phyloP scores from a whole-genome alignment of 2,113 vertebrate genomes.

The Proteles cristata region DNA sequence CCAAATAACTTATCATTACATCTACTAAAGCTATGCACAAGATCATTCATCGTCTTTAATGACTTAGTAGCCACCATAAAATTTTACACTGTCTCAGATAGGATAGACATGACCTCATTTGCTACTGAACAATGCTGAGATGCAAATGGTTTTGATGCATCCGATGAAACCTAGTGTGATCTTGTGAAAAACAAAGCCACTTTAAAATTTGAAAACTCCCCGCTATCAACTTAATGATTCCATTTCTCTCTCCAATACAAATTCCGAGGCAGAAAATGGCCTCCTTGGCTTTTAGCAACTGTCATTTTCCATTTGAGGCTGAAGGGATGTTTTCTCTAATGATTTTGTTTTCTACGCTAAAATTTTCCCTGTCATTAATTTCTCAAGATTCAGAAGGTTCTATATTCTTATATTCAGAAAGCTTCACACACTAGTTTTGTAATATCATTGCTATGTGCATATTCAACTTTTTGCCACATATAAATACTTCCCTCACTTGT shows the following conservation, averaged over 20 bases:
- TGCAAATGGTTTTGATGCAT: background rate
- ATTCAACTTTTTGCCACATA: constrained; percentile 10
- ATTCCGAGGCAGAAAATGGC: background rate
- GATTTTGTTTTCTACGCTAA: background rate
- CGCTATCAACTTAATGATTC: background rate
- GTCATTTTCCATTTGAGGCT: background rate
- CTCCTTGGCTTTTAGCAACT: background rate
- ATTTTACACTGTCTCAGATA: background rate
- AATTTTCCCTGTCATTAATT: background rate
- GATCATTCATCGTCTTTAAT: background rate
- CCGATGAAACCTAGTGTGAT: background rate
- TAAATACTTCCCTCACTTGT: background rate
- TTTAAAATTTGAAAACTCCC: background rate
- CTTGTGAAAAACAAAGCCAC: background rate
- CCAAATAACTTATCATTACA: background rate
- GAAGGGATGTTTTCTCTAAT: background rate
- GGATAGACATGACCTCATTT: background rate
- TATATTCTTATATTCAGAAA: background rate
- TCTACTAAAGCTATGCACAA: background rate
- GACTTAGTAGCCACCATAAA: background rate
- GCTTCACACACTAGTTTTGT: background rate
- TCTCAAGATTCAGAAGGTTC: background rate
- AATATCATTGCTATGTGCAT: background rate
- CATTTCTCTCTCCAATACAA: background rate
- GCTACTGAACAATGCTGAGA: background rate